Percentiles rank a stretch among this genome's conserved stretches.
These are phyloP conservation scores for Musca vetustissima DNA, from an alignment of 1,140 invertebrate genomes.

Conservation along the genomic window DNA sequence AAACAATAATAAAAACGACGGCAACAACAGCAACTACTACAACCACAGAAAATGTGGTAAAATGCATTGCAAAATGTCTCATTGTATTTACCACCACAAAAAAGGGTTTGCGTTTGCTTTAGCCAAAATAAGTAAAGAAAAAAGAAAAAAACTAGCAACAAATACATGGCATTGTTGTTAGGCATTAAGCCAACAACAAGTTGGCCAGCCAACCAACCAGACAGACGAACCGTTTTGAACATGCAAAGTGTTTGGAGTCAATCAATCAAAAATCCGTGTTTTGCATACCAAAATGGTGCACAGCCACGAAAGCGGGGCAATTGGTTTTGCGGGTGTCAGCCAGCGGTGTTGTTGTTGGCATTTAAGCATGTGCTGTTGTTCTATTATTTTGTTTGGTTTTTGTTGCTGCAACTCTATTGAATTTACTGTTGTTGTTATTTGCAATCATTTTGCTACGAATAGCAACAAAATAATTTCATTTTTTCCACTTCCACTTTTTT, in stretches of 20 bases:
- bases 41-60: not conserved
- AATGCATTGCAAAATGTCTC: conserved; percentile 11
- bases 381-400: too few relatives aligned
- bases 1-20: not conserved
- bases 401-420: too few relatives aligned
- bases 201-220: too few relatives aligned
- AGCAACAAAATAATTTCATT: not conserved
- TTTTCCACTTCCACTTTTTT: conserved; percentile 5
- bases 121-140: too few relatives aligned
- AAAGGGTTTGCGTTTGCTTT: not conserved
- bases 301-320: not conserved
- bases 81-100: not conserved
- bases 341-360: too few relatives aligned
- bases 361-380: too few relatives aligned
- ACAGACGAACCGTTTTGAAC: not conserved
- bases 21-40: not conserved
- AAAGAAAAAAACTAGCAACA: too few relatives aligned
- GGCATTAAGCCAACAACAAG: too few relatives aligned
- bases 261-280: conserved; percentile 23
- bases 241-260: conserved; percentile 10
- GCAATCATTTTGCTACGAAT: not conserved
- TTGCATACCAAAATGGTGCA: conserved; percentile 11
- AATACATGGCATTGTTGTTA: too few relatives aligned
- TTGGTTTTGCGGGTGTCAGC: too few relatives aligned
- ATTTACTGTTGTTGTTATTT: not conserved